Evolutionary conservation across 2,797 vertebrate genomes (phyloP).

Genomic region (Sardinella longiceps): DNA sequence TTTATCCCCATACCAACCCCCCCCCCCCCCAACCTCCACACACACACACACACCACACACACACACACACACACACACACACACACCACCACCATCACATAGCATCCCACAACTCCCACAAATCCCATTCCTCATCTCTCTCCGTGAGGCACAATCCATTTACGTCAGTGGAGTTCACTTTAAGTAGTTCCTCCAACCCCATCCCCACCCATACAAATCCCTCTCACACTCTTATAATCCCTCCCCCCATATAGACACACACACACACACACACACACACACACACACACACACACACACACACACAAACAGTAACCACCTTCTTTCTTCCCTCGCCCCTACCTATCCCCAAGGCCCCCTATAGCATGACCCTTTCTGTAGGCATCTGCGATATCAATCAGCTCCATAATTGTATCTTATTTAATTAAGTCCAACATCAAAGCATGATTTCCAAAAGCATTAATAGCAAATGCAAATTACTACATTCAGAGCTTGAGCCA

Average conservation of each 20-base stretch:
- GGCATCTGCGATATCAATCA: slow-evolving; percentile 57
- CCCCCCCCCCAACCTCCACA: not conserved
- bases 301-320: slow-evolving; percentile 25
- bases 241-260: too few relatives aligned
- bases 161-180: slow-evolving; percentile 7
- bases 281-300: not conserved
- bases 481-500: slow-evolving; percentile 48
- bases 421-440: slow-evolving; percentile 67
- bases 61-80: not conserved
- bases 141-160: not conserved
- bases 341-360: not conserved
- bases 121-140: not conserved
- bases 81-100: not conserved
- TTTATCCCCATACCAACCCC: not conserved
- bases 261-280: slow-evolving; percentile 36
- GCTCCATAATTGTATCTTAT: slow-evolving; percentile 53
- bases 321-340: not conserved
- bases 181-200: not conserved
- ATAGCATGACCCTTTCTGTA: slow-evolving; percentile 45
- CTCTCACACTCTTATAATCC: not conserved
- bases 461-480: slow-evolving; percentile 62
- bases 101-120: not conserved
- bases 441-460: slow-evolving; percentile 61
- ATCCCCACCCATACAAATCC: slow-evolving; percentile 28
- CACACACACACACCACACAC: not conserved